Base-by-base conservation (phyloP, 2,113 vertebrate genomes). In the Hoplias malabaricus region DNA sequence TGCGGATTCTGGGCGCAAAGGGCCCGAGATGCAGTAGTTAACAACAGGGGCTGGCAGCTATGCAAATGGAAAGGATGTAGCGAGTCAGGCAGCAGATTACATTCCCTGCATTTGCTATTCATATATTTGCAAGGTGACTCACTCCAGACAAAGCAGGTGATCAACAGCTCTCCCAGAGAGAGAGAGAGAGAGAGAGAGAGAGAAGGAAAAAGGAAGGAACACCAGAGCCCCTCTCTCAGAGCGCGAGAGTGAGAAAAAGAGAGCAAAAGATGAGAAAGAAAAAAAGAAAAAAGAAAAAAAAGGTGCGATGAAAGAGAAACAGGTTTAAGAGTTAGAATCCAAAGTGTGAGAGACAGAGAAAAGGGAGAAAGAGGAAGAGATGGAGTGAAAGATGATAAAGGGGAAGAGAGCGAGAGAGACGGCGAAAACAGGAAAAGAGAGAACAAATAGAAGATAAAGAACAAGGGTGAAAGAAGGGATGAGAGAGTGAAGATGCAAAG, bases 61-160 rank as follows among this genome's bases (percentile, higher is more conserved):
- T 93, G 92, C 90, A 92, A 93, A 93, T 91, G 67, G 78, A 77
- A 21, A 82, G 78, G 87, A 84, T 88, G 90, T 88, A 90, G 84
- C 88, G 82, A 63, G 83, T 82, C 84, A 77, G 69, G 75, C 87
- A 85, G 86, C 86, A 92, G 91, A 93, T 93, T 92, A 93, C 90
- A 89, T 90, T 90, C 86, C 84, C 87, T 85, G 82, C 88, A 91
- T 92, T 93, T 93, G 85, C 89, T 93, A 93, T 93, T 93, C 93
- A 93, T 92, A 90, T 93, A 92, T 93, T 92, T 93, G 90, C 92
- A 93, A 93, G 93, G 91, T 93, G 93, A 93, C 93, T 93, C 90
- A 89, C 89, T 92, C 89, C 91, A 92, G 89, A 92, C 92, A 91
- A 90, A 73, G 70, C 59, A 63, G 59, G 59, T 63, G 59, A 63